A percentile compares a stretch with the other conserved stretches of the same genome.
Conservation (phyloP, 2,113 vertebrate genomes). For the Platanista minor region DNA sequence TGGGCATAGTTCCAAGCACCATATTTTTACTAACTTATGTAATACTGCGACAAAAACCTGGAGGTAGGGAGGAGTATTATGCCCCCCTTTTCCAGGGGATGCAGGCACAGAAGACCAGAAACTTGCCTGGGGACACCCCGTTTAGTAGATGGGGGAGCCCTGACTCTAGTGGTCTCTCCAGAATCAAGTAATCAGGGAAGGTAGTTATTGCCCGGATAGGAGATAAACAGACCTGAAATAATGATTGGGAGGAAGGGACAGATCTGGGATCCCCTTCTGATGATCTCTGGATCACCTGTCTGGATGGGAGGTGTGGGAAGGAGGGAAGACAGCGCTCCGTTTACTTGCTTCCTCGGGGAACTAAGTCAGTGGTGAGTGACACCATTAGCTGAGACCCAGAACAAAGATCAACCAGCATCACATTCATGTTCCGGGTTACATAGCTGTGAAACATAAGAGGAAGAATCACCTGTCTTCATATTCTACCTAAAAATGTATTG, state of each 20-base stretch:
- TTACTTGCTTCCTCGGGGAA: neutral
- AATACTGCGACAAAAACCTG: neutral
- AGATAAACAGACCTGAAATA: neutral
- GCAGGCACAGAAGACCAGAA: neutral
- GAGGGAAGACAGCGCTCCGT: neutral
- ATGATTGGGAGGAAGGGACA: neutral
- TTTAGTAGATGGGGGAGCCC: neutral
- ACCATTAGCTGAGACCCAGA: neutral
- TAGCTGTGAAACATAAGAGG: neutral
- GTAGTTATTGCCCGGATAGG: neutral
- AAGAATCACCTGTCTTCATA: neutral
- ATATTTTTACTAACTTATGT: slow-evolving; percentile 1
- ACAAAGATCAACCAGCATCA: neutral
- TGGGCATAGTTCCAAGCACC: neutral
- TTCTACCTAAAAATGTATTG: neutral
- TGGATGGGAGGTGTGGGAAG: neutral
- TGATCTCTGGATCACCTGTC: neutral
- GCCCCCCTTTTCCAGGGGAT: neutral
- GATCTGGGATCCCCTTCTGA: neutral
- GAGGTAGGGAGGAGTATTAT: neutral
- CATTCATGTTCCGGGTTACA: neutral
- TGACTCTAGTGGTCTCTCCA: neutral
- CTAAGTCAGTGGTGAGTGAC: neutral
- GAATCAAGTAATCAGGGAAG: neutral
- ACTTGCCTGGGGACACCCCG: neutral